Evolutionary conservation across 2,797 vertebrate species (phyloP).

Genomic region (Todus mexicanus): DNA sequence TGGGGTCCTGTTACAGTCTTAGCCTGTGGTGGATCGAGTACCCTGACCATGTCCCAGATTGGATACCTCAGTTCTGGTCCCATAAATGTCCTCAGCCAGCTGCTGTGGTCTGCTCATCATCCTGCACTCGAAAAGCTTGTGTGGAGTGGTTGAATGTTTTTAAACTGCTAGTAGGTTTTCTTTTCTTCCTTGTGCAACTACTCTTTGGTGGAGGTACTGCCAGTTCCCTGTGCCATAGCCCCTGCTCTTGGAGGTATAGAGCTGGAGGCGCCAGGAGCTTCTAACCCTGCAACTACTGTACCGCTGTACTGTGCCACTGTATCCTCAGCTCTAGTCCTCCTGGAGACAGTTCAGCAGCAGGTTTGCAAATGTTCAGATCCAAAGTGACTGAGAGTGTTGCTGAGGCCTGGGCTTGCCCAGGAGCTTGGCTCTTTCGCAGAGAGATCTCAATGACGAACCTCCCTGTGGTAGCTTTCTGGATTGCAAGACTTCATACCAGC

Average conservation of each 20-base stretch:
- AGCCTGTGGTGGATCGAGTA: neutral
- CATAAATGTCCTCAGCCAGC: neutral
- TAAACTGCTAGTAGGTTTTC: neutral
- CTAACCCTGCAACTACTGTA: neutral
- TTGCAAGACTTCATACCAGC: neutral
- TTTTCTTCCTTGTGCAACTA: neutral
- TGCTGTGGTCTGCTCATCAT: neutral
- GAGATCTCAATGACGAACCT: neutral
- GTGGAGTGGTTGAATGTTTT: neutral
- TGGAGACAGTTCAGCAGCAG: neutral
- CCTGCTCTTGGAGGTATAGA: neutral
- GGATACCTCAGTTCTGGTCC: neutral
- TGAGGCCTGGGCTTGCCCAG: neutral
- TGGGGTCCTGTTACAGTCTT: neutral
- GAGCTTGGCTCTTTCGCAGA: neutral
- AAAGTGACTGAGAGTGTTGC: neutral
- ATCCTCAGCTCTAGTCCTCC: neutral
- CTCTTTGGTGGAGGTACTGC: neutral
- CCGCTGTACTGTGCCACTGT: neutral
- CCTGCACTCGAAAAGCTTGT: neutral
- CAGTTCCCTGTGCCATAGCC: neutral
- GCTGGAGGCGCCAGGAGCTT: neutral
- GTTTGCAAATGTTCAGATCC: neutral
- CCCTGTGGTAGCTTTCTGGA: neutral
- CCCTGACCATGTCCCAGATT: neutral